phyloP scores from a whole-genome alignment of 1,140 invertebrate species.

The Brachionus sp. region DNA sequence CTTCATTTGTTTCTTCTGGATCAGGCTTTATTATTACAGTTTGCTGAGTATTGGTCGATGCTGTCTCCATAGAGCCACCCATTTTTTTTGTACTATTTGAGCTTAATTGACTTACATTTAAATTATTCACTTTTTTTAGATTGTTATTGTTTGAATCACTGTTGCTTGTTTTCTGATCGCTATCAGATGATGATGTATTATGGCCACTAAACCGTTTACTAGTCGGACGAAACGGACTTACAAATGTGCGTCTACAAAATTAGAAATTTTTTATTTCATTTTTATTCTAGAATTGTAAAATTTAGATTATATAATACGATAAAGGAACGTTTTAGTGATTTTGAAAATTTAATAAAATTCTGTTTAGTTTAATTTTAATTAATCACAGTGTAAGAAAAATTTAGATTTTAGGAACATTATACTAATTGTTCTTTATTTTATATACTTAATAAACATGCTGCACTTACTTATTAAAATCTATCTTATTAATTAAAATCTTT shows the following conservation, averaged over 20 bases:
- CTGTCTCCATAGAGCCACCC: background rate
- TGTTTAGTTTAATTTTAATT: too few relatives aligned
- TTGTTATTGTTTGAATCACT: background rate
- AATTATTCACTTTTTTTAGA: background rate
- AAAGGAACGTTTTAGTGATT: too few relatives aligned
- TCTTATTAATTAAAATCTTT: too few relatives aligned
- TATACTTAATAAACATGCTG: too few relatives aligned
- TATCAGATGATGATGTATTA: background rate
- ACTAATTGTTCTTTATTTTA: too few relatives aligned
- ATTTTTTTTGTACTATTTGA: background rate
- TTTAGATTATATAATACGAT: too few relatives aligned
- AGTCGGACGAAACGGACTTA: conserved; percentile 7
- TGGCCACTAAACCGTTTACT: background rate
- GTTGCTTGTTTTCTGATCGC: background rate
- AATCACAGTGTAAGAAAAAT: too few relatives aligned
- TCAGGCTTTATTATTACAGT: background rate
- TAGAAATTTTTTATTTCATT: too few relatives aligned
- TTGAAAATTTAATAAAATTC: too few relatives aligned
- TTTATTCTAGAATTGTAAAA: too few relatives aligned
- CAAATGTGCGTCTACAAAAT: background rate
- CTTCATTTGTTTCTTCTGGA: background rate
- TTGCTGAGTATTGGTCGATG: conserved; percentile 12
- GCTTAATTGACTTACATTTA: background rate
- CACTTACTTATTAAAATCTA: too few relatives aligned
- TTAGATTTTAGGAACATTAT: too few relatives aligned